These are phyloP conservation scores for Leptopilina clavipes DNA, from an alignment of 1,140 invertebrate genomes.

Conservation along the genomic window DNA sequence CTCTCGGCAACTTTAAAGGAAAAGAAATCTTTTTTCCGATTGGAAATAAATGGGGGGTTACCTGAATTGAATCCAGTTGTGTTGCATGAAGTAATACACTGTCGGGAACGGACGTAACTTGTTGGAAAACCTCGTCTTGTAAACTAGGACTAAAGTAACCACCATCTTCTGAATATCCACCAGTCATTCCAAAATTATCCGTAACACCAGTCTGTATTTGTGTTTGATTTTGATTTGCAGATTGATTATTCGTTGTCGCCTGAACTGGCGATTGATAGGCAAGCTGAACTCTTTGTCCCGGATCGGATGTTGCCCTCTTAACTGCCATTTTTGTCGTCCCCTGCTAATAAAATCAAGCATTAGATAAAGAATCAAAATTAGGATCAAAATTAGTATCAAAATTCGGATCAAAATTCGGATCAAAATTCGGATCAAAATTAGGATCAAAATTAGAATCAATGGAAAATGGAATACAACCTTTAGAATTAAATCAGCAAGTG, in stretches of 20 bases:
- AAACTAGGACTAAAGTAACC: conserved; percentile 84
- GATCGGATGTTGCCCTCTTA: conserved; percentile 80
- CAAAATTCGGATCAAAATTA: too few species aligned
- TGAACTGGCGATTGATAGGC: conserved; percentile 67
- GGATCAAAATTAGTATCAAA: too few species aligned
- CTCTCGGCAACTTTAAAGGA: not conserved
- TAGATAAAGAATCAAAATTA: too few species aligned
- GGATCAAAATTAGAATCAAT: too few species aligned
- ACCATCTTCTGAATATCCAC: conserved; percentile 79
- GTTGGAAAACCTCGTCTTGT: conserved; percentile 86
- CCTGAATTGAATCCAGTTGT: conserved; percentile 79
- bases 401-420: too few species aligned
- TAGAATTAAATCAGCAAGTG: conserved; percentile 72
- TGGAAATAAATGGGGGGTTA: too few species aligned
- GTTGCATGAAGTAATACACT: conserved; percentile 82
- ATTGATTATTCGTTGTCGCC: conserved; percentile 67
- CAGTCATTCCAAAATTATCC: conserved; percentile 76
- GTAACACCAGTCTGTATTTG: conserved; percentile 76
- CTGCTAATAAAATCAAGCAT: conserved; percentile 42
- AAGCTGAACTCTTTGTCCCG: conserved; percentile 76
- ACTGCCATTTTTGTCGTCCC: conserved; percentile 82
- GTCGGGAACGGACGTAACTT: conserved; percentile 78
- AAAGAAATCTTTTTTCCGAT: too few species aligned
- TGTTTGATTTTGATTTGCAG: conserved; percentile 72
- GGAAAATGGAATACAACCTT: too few species aligned